These are phyloP conservation scores for Gyrodactylus bullatarudis DNA, from an alignment of 1,140 invertebrate genomes.

Conservation along the genomic window DNA sequence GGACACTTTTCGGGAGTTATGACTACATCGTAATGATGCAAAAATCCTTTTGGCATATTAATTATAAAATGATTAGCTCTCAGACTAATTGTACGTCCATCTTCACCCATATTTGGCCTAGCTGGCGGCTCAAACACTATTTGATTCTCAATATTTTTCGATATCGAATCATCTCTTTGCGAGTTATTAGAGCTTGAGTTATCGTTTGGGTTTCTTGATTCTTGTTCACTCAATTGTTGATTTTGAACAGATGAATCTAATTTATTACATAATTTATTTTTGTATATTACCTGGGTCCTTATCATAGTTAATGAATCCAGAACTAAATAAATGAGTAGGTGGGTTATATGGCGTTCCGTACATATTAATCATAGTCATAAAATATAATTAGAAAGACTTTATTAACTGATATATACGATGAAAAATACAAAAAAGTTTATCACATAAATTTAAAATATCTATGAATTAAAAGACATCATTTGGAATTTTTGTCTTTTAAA, in stretches of 20 bases:
- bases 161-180: not conserved
- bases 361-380: not conserved
- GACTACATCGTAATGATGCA: slow-evolving; percentile 78
- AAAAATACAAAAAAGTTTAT: too few species aligned
- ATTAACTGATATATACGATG: too few species aligned
- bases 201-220: not conserved
- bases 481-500: not conserved
- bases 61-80: slow-evolving; percentile 98
- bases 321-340: not conserved
- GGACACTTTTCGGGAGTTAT: slow-evolving; percentile 98
- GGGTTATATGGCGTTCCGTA: not conserved
- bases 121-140: slow-evolving; percentile 14
- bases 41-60: slow-evolving; percentile 80
- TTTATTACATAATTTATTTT: too few species aligned
- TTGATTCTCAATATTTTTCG: too few species aligned
- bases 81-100: slow-evolving; percentile 65
- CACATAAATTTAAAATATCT: too few species aligned
- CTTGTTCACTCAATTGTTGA: not conserved
- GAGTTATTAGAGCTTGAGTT: not conserved
- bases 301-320: not conserved
- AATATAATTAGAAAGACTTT: not conserved
- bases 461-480: too few species aligned
- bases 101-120: slow-evolving; percentile 46
- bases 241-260: not conserved
- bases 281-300: too few species aligned